Evolutionary conservation across 2,888 invertebrate genomes (phyloP), one percentile per base, ranked within the genome.

Genomic region (Drosophila aldrichi): DNA sequence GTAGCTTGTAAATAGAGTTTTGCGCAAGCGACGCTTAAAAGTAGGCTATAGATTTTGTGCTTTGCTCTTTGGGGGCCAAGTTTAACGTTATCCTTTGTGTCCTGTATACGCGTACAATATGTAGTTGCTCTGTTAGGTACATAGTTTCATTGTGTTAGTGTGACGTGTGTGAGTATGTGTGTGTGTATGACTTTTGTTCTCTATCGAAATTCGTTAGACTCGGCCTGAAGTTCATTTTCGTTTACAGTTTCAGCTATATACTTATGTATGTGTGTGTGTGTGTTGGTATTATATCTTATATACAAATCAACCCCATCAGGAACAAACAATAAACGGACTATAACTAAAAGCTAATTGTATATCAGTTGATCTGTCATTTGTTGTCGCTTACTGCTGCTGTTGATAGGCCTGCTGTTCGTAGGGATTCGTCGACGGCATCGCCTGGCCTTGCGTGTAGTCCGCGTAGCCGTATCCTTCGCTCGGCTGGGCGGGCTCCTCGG

Each of bases 401-500:
- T 89, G 89, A 74, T 91, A 91, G 60, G 77, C 49, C 80, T 88
- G 91, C 58, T 83, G 88, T 49, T 84, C 78, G 60, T 91, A 91
- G 62, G 88, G 78, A 78, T 82, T 85, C 69, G 89, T 74, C 58
- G 74, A 32, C 10, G 57, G 64, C 54, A 58, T 63, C 54, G 55
- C 18, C 56, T 70, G 74, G 20, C 64, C 77, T 66, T 89, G 88
- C 69, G 90, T 81, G 68, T 87, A 86, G 36, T 86, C 88, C 32
- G 32, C 14, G 41, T 79, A 85, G 40, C 72, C 62, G 18, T 63
- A 65, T 58, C 71, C 60, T 49, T 77, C 41, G 38, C 44, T 76
- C n/a, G 65, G 56, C 32, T 95, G 2, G 95, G 96, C 90, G 8
- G 94, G 94, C 86, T 95, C 95, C 66, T 95, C 94, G 76, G 94